Evolutionary conservation across 2,797 vertebrate species (phyloP).

Genomic region (Catamblyrhynchus diadema): DNA sequence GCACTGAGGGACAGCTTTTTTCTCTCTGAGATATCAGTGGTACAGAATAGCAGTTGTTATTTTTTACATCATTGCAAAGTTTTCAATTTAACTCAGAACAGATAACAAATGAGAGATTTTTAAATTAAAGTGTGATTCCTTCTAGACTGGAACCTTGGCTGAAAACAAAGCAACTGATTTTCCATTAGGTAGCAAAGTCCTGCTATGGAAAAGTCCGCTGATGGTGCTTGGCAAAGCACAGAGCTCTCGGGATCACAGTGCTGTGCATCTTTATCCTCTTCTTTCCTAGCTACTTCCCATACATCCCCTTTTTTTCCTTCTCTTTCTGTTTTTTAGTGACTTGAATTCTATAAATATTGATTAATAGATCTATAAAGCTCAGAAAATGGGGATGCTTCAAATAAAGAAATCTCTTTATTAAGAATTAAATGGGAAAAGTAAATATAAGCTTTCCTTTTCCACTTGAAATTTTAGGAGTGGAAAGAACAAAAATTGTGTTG

Average conservation of each 20-base stretch:
- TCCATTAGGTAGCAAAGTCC: not conserved
- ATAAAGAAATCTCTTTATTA: not conserved
- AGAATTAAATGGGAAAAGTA: not conserved
- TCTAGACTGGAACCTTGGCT: not conserved
- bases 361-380: not conserved
- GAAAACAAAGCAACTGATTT: not conserved
- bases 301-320: fast-evolving
- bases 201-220: not conserved
- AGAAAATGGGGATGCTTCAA: not conserved
- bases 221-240: not conserved
- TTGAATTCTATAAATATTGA: not conserved
- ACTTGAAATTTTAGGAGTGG: not conserved
- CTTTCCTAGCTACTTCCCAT: not conserved
- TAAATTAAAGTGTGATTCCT: not conserved
- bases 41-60: not conserved
- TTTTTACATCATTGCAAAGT: not conserved
- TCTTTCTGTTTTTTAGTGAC: not conserved
- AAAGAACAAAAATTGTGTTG: not conserved
- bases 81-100: not conserved
- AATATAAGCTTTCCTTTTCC: not conserved
- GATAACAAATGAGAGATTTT: not conserved
- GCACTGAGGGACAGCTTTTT: not conserved
- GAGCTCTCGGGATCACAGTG: not conserved
- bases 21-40: not conserved
- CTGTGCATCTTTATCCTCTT: not conserved